Evolutionary conservation across 1,140 invertebrate genomes (phyloP).

Genomic region (Laupala kohalensis): DNA sequence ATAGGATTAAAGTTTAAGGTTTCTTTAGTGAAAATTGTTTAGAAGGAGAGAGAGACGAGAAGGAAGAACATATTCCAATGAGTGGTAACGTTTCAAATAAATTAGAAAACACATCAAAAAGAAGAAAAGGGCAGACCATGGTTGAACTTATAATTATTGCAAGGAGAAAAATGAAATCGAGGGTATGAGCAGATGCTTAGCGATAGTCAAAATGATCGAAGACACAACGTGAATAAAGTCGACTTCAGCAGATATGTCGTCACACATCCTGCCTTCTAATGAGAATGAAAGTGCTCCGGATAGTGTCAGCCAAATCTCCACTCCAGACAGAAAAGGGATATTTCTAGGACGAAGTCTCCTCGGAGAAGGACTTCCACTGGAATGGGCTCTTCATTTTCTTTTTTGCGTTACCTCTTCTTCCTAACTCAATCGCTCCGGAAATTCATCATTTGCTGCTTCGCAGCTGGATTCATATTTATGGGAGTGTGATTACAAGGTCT

Average conservation of each 20-base stretch:
- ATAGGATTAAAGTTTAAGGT: too few relatives aligned
- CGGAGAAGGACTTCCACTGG: too few relatives aligned
- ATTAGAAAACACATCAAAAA: too few relatives aligned
- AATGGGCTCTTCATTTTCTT: not conserved
- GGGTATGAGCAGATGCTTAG: too few relatives aligned
- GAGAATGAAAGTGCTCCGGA: constrained; percentile 3
- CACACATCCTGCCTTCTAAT: not conserved
- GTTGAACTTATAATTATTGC: too few relatives aligned
- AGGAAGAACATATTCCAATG: not conserved
- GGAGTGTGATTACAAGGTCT: constrained; percentile 16
- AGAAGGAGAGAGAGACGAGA: not conserved
- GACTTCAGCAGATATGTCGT: too few relatives aligned
- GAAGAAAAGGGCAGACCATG: not conserved
- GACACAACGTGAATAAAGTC: too few relatives aligned
- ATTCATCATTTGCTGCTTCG: constrained; percentile 16
- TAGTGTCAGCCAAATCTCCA: not conserved
- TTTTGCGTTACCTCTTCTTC: constrained; percentile 10
- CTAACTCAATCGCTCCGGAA: constrained; percentile 15
- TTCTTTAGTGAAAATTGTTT: too few relatives aligned
- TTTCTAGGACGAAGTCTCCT: too few relatives aligned
- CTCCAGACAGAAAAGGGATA: not conserved
- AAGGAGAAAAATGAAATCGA: too few relatives aligned
- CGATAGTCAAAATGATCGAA: too few relatives aligned
- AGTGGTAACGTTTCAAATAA: too few relatives aligned
- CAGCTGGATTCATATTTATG: constrained; percentile 17